Evolutionary conservation across 1,140 invertebrate species (phyloP), one percentile per base, ranked within the genome.

Genomic region (Hermetia illucens): DNA sequence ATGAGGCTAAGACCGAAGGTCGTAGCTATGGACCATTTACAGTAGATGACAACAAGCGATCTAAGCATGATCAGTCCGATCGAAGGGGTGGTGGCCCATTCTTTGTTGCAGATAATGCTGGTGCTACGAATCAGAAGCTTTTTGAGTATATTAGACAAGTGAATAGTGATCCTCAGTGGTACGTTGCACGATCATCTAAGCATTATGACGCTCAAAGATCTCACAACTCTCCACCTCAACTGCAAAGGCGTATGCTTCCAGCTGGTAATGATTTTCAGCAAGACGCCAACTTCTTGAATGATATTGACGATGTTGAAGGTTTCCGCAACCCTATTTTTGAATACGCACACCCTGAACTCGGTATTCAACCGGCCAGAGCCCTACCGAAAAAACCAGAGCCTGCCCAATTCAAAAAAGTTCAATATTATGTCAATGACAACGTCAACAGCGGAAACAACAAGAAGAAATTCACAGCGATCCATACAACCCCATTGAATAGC

Each of bases 271-370:
- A 68, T 21, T 53, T 44, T 35, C 52, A 56, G 21, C 59, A 56
- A 24, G 60, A 53, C 24, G 58, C 68, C 0, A 65, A 68, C 48
- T n/a, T n/a, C n/a, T n/a, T n/a, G n/a, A n/a, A n/a, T n/a, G 53
- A 65, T 22, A 58, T 57, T 34, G 62, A 66, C 0, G 57, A 70
- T 0, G 65, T 62, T 2, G 71, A 79, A 45, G 76, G 75, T 27
- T 74, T 74, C 0, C 62, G 79, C 33, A 73, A 76, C 15, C 80
- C 80, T 1, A 76, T 83, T 3, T 60, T 82, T 2, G 78, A 82
- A 44, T 83, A 83, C 45, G 79, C 79, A 5, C 79, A 83, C 54
- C 80, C 80, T 0, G 80, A 83, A 45, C 52, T 82, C 2, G 80
- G 80, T 5, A 74, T 79, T 0, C 80, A 83, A 46, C 75, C 77